Base-by-base conservation (phyloP, 2,113 vertebrate genomes). In the Chionis minor region DNA sequence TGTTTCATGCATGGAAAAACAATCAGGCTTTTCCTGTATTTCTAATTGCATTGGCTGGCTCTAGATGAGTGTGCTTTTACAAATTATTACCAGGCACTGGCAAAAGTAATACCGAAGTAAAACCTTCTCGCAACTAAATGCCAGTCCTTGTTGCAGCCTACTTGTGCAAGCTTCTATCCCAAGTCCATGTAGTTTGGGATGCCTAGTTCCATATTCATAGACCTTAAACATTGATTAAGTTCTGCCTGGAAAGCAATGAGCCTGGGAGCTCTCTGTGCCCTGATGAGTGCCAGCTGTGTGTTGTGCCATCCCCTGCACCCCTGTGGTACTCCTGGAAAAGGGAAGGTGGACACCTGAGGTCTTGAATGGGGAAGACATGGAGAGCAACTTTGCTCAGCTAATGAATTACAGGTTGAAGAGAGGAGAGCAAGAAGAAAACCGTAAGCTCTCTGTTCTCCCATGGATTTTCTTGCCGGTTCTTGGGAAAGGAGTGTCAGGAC, bases 1-100 rank as follows among this genome's bases (percentile, higher is more conserved):
- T 95, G 95, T 97, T 98, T 97, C 95, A 96, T 96, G 97, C 85
- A 84, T 97, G 97, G 96, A 97, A 98, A 98, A 98, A 88, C 97
- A 97, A 98, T 96, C 93, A 94, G 87, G 52, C 80, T 95, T 97
- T 92, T 90, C 84, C 91, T 97, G 96, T 97, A 91, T 95, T 97
- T 96, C 83, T 96, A 97, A 97, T 97, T 97, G 84, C 94, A 95
- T 91, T 94, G 86, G 66, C 88, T 97, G 84, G 86, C 62, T 95
- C 86, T 96, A 81, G 66, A 91, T 94, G 67, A 88, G 33, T 93
- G 95, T 85, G 74, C 72, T 97, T 98, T 98, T 97, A 91, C 97
- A 95, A 97, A 97, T 98, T 94, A 96, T 95, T 97, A 90, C 74
- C 86, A 86, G 47, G 94, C 69, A 44, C 82, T 96, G 88, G 95